Percentiles rank a stretch among this genome's conserved stretches.
Evolutionary conservation across 2,113 vertebrate species (phyloP).

Genomic region (Puma concolor): DNA sequence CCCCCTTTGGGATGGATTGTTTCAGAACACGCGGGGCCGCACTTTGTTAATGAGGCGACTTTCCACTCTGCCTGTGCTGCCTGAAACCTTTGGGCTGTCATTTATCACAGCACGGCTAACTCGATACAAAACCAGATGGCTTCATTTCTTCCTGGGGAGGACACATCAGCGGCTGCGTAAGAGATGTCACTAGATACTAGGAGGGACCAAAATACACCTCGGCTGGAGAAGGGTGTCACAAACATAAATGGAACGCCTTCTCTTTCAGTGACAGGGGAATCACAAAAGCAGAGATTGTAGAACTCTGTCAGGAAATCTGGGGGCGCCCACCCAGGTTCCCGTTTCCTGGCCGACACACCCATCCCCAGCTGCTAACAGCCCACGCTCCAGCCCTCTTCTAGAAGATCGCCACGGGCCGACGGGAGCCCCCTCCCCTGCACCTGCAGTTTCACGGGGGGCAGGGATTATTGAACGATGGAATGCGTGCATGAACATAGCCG

Average conservation of each 20-base stretch:
- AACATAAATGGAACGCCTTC: fast-evolving
- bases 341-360: fast-evolving
- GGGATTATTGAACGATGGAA: fast-evolving
- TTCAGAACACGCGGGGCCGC: background rate
- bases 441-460: too few species aligned
- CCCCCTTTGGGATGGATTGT: background rate
- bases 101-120: background rate
- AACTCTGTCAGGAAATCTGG: too few species aligned
- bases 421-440: background rate
- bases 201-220: background rate
- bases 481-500: too few species aligned
- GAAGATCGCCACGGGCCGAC: fast-evolving
- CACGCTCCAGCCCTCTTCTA: fast-evolving
- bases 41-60: background rate
- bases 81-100: background rate
- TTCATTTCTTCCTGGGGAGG: background rate
- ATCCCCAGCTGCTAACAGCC: fast-evolving
- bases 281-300: too few species aligned
- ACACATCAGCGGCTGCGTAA: background rate
- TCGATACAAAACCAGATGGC: background rate
- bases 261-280: fast-evolving
- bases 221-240: background rate
- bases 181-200: background rate
- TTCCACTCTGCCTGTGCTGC: background rate
- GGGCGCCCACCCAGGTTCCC: fast-evolving